Percentiles rank a stretch among this genome's conserved stretches.
Conservation (phyloP, 2,797 vertebrate genomes). For the Salmo trutta region DNA sequence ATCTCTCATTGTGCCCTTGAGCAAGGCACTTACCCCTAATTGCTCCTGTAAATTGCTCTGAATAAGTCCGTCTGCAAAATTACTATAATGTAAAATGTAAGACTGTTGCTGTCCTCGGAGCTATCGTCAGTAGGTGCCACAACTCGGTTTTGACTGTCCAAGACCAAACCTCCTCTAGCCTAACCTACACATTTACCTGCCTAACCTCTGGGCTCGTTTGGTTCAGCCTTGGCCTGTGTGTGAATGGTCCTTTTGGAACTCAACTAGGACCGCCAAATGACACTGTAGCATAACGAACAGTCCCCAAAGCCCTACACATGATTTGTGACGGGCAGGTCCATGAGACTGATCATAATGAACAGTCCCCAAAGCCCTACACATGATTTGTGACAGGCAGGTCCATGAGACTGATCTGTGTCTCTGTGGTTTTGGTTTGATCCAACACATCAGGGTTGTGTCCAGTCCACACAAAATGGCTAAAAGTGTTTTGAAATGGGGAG, state of each 20-base stretch:
- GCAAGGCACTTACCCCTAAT: no score
- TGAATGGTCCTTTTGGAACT: background rate
- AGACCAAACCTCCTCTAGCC: no score
- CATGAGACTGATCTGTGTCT: background rate
- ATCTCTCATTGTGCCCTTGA: no score
- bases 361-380: background rate
- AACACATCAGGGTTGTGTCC: background rate
- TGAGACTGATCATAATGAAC: background rate
- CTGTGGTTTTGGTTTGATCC: background rate
- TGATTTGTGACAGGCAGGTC: background rate
- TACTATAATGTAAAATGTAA: no score
- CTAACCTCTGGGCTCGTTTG: background rate
- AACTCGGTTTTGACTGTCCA: background rate
- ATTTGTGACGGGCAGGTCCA: background rate
- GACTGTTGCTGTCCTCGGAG: constrained; percentile 33
- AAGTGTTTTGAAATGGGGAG: background rate
- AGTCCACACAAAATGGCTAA: background rate
- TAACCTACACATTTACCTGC: background rate
- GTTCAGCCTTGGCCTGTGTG: background rate
- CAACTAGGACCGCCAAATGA: background rate
- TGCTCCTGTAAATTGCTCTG: no score
- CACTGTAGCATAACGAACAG: background rate
- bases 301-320: background rate
- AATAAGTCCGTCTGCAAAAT: no score
- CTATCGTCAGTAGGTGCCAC: constrained; percentile 30